Conservation (phyloP, 2,113 vertebrate genomes). For the Rhinopomastus cyanomelas region DNA sequence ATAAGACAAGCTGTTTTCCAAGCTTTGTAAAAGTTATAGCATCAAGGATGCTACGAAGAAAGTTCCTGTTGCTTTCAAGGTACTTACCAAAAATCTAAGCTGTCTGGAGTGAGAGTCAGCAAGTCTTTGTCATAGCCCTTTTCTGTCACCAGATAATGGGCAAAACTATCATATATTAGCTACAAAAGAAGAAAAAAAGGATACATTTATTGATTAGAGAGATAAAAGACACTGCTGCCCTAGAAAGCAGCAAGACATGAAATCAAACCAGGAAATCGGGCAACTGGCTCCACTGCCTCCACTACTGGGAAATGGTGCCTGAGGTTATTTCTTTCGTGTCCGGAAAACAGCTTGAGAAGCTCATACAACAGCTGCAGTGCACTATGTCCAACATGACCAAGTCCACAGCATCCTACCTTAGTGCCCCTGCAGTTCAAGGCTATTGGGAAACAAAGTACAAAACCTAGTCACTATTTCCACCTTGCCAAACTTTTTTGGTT, state of each 20-base stretch:
- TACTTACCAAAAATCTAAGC: constrained; percentile 95
- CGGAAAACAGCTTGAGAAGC: neutral
- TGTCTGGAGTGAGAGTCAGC: constrained; percentile 83
- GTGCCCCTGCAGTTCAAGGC: neutral
- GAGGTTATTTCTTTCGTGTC: neutral
- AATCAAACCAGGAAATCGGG: neutral
- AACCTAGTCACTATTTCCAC: neutral
- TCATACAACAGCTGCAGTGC: neutral
- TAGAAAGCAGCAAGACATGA: accelerated
- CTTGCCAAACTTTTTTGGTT: neutral
- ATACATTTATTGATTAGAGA: neutral
- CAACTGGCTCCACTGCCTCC: neutral
- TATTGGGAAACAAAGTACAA: neutral
- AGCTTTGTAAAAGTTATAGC: neutral
- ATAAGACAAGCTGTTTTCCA: neutral
- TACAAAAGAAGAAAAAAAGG: constrained; percentile 61
- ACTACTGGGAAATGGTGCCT: neutral
- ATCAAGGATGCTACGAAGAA: neutral
- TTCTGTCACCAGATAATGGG: constrained; percentile 87
- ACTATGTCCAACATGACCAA: neutral
- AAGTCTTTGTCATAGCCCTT: constrained; percentile 89
- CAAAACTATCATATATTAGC: constrained; percentile 96
- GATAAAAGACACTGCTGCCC: neutral
- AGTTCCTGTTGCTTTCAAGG: neutral
- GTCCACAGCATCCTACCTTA: neutral